Percentiles rank a stretch among this genome's conserved stretches.
Evolutionary conservation across 2,113 vertebrate genomes (phyloP).

Genomic region (Acrocephalus arundinaceus): DNA sequence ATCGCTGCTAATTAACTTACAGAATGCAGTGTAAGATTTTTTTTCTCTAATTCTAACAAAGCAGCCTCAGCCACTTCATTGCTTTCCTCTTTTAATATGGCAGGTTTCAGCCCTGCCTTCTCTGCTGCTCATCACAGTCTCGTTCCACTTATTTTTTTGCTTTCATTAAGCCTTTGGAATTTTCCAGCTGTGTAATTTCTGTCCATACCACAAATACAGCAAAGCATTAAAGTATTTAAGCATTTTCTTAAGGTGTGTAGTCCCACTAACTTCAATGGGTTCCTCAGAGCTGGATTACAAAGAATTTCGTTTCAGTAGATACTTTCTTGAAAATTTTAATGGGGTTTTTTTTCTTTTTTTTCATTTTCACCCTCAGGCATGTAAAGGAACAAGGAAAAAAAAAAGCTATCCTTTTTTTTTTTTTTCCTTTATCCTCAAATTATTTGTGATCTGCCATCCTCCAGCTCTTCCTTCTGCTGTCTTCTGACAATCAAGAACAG

Average conservation of each 20-base stretch:
- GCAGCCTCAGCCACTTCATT: not conserved
- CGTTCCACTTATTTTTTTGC: not conserved
- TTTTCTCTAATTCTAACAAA: not conserved
- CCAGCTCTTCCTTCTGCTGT: not conserved
- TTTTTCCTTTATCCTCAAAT: not conserved
- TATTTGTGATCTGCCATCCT: not conserved
- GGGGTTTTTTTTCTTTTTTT: not conserved
- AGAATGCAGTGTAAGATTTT: not conserved
- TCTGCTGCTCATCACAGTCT: not conserved
- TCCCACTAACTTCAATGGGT: not conserved
- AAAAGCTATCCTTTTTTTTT: not conserved
- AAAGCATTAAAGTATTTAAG: not conserved
- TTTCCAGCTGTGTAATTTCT: not conserved
- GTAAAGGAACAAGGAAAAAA: not conserved
- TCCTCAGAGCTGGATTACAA: not conserved
- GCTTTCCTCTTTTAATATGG: not conserved
- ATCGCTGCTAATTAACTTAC: constrained; percentile 66
- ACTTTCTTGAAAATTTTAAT: not conserved
- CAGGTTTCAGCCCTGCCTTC: not conserved
- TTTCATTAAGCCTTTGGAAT: not conserved
- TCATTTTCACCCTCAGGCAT: not conserved
- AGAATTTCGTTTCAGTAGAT: not conserved
- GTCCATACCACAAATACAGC: not conserved
- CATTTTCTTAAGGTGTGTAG: not conserved
- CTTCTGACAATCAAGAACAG: not conserved